A percentile compares a stretch with the other conserved stretches of the same genome.
These are phyloP conservation scores for Drosophila macrospina DNA, from an alignment of 2,888 invertebrate species.

Conservation along the genomic window DNA sequence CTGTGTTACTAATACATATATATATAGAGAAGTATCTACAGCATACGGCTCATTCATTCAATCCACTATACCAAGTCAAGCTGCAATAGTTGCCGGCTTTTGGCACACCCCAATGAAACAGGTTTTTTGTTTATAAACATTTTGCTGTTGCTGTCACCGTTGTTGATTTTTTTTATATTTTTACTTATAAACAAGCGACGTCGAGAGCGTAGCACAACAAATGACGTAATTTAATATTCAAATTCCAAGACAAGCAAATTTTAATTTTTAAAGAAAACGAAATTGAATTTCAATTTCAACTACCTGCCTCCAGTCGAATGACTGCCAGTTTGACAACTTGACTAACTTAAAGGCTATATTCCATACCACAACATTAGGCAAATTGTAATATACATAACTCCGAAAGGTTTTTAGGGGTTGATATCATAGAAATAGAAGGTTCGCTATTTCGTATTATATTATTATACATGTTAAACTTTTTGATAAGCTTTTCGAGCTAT, in stretches of 20 bases:
- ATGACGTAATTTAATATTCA: constrained; percentile 80
- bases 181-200: constrained; percentile 31
- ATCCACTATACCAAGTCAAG: constrained; percentile 40
- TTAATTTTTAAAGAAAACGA: constrained; percentile 79
- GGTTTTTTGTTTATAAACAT: constrained; percentile 76
- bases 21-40: constrained; percentile 4
- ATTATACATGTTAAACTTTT: constrained; percentile 57
- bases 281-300: constrained; percentile 78
- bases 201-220: constrained; percentile 56
- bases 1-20: constrained; percentile 11
- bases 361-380: constrained; percentile 37
- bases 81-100: constrained; percentile 63
- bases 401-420: constrained; percentile 41
- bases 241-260: constrained; percentile 76
- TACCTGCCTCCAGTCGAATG: constrained; percentile 56
- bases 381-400: constrained; percentile 42
- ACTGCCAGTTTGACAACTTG: constrained; percentile 30
- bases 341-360: constrained; percentile 14
- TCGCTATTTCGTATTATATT: constrained; percentile 3
- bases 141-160: constrained; percentile 27
- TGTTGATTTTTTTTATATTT: constrained; percentile 25
- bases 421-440: constrained; percentile 37
- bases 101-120: constrained; percentile 60
- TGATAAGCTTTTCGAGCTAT: constrained; percentile 55
- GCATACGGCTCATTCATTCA: constrained; percentile 53